These are phyloP conservation scores for Heliornis fulica DNA, from an alignment of 2,113 vertebrate genomes.

Conservation along the genomic window DNA sequence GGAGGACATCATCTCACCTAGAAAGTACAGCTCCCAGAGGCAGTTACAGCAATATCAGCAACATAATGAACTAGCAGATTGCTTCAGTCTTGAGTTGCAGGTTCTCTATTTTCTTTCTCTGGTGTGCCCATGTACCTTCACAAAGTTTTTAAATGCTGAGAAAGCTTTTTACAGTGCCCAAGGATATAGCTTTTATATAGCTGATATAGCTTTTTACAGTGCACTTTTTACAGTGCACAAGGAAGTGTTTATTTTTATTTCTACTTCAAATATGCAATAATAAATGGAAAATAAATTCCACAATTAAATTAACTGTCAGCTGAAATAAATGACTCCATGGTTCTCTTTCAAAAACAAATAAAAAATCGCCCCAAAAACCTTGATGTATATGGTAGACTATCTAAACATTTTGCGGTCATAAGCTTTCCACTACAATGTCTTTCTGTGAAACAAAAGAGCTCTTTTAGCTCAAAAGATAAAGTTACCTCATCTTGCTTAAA, in stretches of 20 bases:
- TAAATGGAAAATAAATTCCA: not conserved
- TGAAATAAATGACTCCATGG: not conserved
- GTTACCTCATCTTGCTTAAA: not conserved
- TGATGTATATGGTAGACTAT: not conserved
- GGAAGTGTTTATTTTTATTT: not conserved
- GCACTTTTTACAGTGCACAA: not conserved
- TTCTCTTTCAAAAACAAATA: not conserved
- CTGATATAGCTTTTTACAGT: not conserved
- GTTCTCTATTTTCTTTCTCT: not conserved
- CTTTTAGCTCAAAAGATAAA: not conserved
- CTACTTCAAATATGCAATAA: not conserved
- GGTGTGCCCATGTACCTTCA: not conserved
- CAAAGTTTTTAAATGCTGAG: not conserved
- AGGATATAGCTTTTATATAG: not conserved
- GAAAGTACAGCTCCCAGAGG: not conserved
- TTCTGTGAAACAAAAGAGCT: not conserved
- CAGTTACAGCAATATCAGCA: not conserved
- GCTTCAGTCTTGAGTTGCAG: not conserved
- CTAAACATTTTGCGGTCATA: not conserved
- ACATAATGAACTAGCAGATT: not conserved
- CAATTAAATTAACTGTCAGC: not conserved
- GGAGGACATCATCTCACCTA: not conserved
- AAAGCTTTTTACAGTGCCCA: not conserved
- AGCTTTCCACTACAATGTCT: not conserved
- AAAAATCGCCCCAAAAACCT: not conserved